phyloP scores from a whole-genome alignment of 2,888 invertebrate species.

The Sialis lutaria region DNA sequence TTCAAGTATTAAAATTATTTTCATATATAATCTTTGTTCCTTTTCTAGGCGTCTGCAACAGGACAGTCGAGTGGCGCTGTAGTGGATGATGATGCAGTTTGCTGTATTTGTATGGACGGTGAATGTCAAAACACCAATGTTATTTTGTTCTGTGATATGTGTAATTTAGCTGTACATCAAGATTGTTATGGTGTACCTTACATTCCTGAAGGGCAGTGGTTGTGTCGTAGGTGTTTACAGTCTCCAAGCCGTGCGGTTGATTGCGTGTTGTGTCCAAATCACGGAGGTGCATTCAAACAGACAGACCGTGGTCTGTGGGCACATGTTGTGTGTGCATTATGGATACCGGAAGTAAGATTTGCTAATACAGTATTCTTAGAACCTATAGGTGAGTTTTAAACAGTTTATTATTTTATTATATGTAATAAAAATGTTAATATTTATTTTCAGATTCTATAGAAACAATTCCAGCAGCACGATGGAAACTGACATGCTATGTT shows the following conservation, averaged over 20 bases:
- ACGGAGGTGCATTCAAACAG: slow-evolving; percentile 97
- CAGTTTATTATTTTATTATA: slow-evolving; percentile 1
- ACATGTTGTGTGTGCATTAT: slow-evolving; percentile 95
- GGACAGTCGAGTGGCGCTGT: slow-evolving; percentile 54
- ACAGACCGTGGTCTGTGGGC: slow-evolving; percentile 94
- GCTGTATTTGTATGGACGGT: slow-evolving; percentile 97
- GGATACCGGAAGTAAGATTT: slow-evolving; percentile 98
- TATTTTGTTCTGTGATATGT: slow-evolving; percentile 99
- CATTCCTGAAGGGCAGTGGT: slow-evolving; percentile 63
- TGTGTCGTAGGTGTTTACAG: slow-evolving; percentile 88
- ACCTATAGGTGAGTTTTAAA: slow-evolving; percentile 53
- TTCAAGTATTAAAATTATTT: slow-evolving; percentile 7
- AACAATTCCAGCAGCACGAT: slow-evolving; percentile 86
- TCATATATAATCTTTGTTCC: slow-evolving; percentile 20
- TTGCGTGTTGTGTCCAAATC: slow-evolving; percentile 95
- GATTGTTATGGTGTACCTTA: slow-evolving; percentile 86
- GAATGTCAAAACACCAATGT: slow-evolving; percentile 98
- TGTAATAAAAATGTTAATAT: not conserved
- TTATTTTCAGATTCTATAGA: slow-evolving; percentile 65
- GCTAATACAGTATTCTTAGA: slow-evolving; percentile 96
- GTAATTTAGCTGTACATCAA: slow-evolving; percentile 97
- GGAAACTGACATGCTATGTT: slow-evolving; percentile 93
- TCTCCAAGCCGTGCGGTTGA: slow-evolving; percentile 92
- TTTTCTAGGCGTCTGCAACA: slow-evolving; percentile 33
- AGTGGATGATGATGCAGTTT: slow-evolving; percentile 94